Evolutionary conservation across 2,888 invertebrate species (phyloP).

Genomic region (Cancer borealis): DNA sequence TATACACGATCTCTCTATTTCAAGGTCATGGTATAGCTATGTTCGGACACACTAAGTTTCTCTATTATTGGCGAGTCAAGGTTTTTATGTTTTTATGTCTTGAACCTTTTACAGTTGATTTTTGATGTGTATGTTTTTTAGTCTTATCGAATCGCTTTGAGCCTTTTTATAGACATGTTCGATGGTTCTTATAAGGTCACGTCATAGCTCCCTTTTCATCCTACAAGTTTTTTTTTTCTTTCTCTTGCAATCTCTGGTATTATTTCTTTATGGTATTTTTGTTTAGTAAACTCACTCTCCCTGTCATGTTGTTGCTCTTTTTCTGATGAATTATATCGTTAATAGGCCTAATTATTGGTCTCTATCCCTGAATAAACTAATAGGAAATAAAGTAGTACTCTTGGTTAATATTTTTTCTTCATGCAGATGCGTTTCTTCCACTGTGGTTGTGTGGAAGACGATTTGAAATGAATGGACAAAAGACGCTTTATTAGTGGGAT

Average conservation of each 20-base stretch:
- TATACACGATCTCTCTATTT: too few species aligned
- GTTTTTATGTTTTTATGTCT: neutral
- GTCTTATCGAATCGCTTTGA: neutral
- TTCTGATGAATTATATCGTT: neutral
- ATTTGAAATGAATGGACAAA: neutral
- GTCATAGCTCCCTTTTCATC: neutral
- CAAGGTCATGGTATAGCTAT: too few species aligned
- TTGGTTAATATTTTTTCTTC: neutral
- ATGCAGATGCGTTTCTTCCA: neutral
- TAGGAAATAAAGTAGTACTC: neutral
- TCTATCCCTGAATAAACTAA: neutral
- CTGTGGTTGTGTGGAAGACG: neutral
- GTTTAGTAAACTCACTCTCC: neutral
- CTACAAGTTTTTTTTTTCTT: neutral
- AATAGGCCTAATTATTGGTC: neutral
- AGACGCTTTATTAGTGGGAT: neutral
- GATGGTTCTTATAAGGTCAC: slow-evolving; percentile 4
- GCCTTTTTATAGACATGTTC: neutral
- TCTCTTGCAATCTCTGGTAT: neutral
- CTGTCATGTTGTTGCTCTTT: neutral
- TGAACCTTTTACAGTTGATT: too few species aligned
- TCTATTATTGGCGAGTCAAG: neutral
- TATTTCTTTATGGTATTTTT: neutral
- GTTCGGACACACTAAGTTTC: too few species aligned
- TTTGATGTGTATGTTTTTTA: neutral